phyloP scores from a whole-genome alignment of 1,140 invertebrate species.

The Ceratoteleas bidentatus region DNA sequence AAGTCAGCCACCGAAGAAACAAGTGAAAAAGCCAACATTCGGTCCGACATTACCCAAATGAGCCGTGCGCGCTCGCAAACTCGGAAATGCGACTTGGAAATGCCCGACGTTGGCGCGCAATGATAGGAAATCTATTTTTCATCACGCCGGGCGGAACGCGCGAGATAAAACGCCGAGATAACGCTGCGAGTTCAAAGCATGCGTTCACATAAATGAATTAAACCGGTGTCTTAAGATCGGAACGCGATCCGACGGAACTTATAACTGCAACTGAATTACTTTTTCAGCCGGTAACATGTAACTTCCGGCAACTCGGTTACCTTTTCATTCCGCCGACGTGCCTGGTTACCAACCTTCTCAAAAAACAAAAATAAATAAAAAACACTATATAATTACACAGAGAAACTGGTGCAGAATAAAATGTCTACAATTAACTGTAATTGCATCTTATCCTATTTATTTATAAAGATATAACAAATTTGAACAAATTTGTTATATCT shows the following conservation, averaged over 20 bases:
- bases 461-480: too few relatives aligned
- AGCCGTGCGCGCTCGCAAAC: neutral
- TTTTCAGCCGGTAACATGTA: conserved; percentile 11
- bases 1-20: neutral
- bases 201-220: conserved; percentile 16
- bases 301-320: neutral
- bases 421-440: too few relatives aligned
- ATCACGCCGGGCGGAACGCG: neutral
- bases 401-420: too few relatives aligned
- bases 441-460: neutral
- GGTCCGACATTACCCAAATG: neutral
- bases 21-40: neutral
- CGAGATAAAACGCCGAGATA: neutral
- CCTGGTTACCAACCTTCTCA: conserved; percentile 2
- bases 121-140: conserved; percentile 6
- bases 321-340: neutral
- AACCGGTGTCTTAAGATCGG: conserved; percentile 15
- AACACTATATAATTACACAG: too few relatives aligned
- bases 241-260: conserved; percentile 4
- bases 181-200: neutral
- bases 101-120: neutral
- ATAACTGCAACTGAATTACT: conserved; percentile 17
- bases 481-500: neutral
- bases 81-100: neutral
- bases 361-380: too few relatives aligned